A percentile compares a stretch with the other conserved stretches of the same genome.
Evolutionary conservation across 64 coral and sea anemone species (phyloP).

Genomic region (Anthopleura sola): DNA sequence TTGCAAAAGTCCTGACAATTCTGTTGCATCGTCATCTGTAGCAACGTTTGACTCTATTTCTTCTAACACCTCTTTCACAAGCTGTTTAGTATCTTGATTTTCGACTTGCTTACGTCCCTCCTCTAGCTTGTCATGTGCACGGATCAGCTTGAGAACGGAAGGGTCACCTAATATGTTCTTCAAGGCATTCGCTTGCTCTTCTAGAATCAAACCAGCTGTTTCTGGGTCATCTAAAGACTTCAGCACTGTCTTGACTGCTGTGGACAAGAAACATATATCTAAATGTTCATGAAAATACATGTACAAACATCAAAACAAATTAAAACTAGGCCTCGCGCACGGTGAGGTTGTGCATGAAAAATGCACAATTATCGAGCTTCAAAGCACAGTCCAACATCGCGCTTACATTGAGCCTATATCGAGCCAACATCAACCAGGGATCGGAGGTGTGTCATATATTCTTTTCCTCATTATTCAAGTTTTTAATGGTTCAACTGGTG

Average conservation of each 20-base stretch:
- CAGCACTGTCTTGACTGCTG: slow-evolving; percentile 85
- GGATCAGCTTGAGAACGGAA: slow-evolving; percentile 85
- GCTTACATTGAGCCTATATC: too few species aligned
- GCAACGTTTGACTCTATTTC: slow-evolving; percentile 60
- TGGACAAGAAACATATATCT: neutral
- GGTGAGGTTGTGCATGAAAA: too few species aligned
- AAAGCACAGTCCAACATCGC: too few species aligned
- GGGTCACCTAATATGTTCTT: slow-evolving; percentile 95
- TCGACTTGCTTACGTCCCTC: slow-evolving; percentile 89
- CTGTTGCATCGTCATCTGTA: slow-evolving; percentile 69
- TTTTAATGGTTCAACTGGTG: too few species aligned
- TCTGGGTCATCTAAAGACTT: slow-evolving; percentile 85
- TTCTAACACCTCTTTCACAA: slow-evolving; percentile 60
- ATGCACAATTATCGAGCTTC: too few species aligned
- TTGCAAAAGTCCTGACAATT: slow-evolving; percentile 70
- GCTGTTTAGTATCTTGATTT: slow-evolving; percentile 49
- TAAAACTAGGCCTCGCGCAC: too few species aligned
- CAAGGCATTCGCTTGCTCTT: slow-evolving; percentile 92
- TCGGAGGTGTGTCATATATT: too few species aligned
- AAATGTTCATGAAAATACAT: neutral
- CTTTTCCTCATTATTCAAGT: too few species aligned
- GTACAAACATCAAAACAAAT: neutral
- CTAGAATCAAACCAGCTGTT: slow-evolving; percentile 91
- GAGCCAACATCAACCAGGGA: too few species aligned
- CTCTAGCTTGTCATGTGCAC: slow-evolving; percentile 93